A percentile compares a stretch with the other conserved stretches of the same genome.
Conservation (phyloP, 2,113 vertebrate genomes). For the Pelecanus crispus region DNA sequence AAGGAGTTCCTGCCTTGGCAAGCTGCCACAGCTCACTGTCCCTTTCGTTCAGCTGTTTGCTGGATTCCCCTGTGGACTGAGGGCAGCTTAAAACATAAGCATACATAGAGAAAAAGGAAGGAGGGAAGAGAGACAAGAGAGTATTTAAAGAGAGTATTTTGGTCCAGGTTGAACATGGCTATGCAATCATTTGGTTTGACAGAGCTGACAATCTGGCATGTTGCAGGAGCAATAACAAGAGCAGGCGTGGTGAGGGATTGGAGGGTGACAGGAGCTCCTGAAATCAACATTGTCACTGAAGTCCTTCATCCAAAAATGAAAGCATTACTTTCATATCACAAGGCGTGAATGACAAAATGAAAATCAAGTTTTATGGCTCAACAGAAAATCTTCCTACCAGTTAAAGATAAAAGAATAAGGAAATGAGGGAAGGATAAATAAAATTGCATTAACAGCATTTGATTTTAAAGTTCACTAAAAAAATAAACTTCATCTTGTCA, state of each 20-base stretch:
- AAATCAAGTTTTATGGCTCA: background rate
- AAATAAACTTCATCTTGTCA: background rate
- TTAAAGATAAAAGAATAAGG: background rate
- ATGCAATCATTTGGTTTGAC: background rate
- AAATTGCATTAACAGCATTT: background rate
- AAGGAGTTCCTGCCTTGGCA: background rate
- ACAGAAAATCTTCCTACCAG: background rate
- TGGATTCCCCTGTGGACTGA: background rate
- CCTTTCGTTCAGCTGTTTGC: background rate
- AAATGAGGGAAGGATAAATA: background rate
- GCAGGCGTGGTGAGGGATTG: background rate
- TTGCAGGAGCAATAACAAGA: background rate
- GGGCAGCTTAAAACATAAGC: background rate
- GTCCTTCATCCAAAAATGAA: background rate
- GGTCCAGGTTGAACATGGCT: background rate
- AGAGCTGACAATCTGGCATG: background rate
- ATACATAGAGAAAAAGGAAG: background rate
- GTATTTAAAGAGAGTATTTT: background rate
- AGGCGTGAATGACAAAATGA: background rate
- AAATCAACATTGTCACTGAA: background rate
- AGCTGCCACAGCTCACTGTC: background rate
- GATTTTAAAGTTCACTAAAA: background rate
- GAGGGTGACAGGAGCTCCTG: background rate
- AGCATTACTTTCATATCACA: background rate
- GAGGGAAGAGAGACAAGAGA: background rate